Conservation (phyloP, 2,113 vertebrate genomes). For the Papio anubis region DNA sequence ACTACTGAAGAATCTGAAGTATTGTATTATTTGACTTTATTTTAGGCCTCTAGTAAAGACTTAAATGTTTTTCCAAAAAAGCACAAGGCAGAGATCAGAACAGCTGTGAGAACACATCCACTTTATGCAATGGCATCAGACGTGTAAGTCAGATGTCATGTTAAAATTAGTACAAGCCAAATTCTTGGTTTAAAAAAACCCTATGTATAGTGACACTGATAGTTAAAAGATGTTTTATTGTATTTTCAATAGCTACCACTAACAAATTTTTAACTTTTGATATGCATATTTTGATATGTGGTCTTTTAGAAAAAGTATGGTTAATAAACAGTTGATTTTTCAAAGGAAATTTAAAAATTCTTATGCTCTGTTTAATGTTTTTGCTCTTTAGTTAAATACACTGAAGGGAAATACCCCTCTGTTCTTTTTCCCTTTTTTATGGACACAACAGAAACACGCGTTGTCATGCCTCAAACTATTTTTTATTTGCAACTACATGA, state of each 20-base stretch:
- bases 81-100: not conserved
- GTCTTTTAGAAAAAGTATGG: not conserved
- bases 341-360: not conserved
- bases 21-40: conserved; percentile 57
- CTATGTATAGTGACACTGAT: not conserved
- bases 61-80: not conserved
- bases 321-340: conserved; percentile 63
- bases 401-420: conserved; percentile 27
- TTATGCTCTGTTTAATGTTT: not conserved
- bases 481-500: conserved; percentile 80
- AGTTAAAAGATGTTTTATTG: conserved; percentile 22
- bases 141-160: not conserved
- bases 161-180: conserved; percentile 28
- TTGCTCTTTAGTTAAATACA: conserved; percentile 19
- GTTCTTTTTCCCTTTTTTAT: conserved; percentile 54
- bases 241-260: conserved; percentile 43
- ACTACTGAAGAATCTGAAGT: conserved; percentile 82
- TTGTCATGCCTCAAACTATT: conserved; percentile 80
- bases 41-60: conserved; percentile 72
- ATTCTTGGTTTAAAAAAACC: conserved; percentile 31
- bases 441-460: conserved; percentile 70
- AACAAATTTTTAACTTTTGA: conserved; percentile 39
- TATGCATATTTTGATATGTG: conserved; percentile 26
- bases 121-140: not conserved
- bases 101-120: not conserved